A percentile compares a stretch with the other conserved stretches of the same genome.
These are phyloP conservation scores for Protosalanx chinensis DNA, from an alignment of 2,797 vertebrate genomes.

Conservation along the genomic window DNA sequence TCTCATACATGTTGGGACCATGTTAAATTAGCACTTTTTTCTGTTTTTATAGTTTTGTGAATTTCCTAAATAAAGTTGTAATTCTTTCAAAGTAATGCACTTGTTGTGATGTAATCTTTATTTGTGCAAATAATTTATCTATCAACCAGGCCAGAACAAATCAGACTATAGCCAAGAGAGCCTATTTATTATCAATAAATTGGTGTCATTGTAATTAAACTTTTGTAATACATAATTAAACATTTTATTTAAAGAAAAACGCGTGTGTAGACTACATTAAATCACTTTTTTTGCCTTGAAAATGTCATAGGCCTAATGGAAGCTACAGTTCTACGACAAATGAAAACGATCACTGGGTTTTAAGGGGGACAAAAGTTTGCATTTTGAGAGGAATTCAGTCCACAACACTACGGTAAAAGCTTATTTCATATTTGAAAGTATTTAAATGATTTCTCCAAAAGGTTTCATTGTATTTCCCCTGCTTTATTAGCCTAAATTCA, in stretches of 20 bases:
- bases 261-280: background rate
- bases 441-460: background rate
- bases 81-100: constrained; percentile 65
- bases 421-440: background rate
- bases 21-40: constrained; percentile 79
- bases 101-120: constrained; percentile 61
- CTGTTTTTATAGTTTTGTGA: constrained; percentile 71
- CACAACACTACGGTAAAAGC: background rate
- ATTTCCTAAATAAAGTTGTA: constrained; percentile 80
- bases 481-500: background rate
- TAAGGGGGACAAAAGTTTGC: too few relatives aligned
- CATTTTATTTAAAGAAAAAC: background rate
- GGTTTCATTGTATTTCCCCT: background rate
- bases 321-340: too few relatives aligned
- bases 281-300: too few relatives aligned
- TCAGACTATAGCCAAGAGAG: background rate
- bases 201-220: background rate
- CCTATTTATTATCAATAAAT: background rate
- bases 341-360: too few relatives aligned
- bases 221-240: background rate
- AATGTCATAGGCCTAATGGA: too few relatives aligned
- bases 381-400: too few relatives aligned
- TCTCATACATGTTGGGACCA: constrained; percentile 72
- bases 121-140: constrained; percentile 19
- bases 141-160: background rate